Evolutionary conservation across 2,888 invertebrate species (phyloP).

Genomic region (Clepsis dumicolana): DNA sequence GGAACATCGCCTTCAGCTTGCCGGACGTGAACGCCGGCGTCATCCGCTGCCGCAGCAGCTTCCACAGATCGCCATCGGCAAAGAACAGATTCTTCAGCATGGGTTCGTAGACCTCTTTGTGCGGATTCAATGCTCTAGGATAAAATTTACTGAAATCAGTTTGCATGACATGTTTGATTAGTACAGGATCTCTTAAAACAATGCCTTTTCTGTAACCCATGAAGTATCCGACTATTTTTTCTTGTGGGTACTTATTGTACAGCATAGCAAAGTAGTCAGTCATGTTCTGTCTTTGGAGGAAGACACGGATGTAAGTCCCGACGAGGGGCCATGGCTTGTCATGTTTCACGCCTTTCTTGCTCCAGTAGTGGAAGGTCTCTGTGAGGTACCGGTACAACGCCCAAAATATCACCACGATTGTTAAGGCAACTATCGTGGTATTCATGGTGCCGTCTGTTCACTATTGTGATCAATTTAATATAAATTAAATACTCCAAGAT

Average conservation of each 20-base stretch:
- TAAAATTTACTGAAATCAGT: conserved; percentile 31
- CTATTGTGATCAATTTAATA: not conserved
- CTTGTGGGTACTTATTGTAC: conserved; percentile 24
- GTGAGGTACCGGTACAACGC: not conserved
- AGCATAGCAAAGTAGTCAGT: conserved; percentile 9
- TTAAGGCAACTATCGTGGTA: not conserved
- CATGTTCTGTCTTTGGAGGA: conserved; percentile 17
- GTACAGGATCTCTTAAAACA: conserved; percentile 28
- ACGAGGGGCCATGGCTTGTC: conserved; percentile 26
- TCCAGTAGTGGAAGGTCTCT: conserved; percentile 19
- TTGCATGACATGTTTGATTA: conserved; percentile 23
- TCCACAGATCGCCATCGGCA: conserved; percentile 71
- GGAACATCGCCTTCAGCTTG: conserved; percentile 74
- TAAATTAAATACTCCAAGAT: not conserved
- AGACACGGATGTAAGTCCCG: conserved; percentile 10
- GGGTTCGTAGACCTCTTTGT: conserved; percentile 53
- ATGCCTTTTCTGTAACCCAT: not conserved
- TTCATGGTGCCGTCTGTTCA: not conserved
- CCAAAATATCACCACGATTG: not conserved
- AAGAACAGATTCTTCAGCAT: conserved; percentile 64
- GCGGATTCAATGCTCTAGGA: conserved; percentile 11
- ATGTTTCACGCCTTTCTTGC: conserved; percentile 21
- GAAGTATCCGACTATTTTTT: conserved; percentile 24
- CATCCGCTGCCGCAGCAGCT: conserved; percentile 66
- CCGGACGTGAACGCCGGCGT: conserved; percentile 74